Conservation (phyloP, 2,113 vertebrate genomes). For the Xenopus tropicalis region DNA sequence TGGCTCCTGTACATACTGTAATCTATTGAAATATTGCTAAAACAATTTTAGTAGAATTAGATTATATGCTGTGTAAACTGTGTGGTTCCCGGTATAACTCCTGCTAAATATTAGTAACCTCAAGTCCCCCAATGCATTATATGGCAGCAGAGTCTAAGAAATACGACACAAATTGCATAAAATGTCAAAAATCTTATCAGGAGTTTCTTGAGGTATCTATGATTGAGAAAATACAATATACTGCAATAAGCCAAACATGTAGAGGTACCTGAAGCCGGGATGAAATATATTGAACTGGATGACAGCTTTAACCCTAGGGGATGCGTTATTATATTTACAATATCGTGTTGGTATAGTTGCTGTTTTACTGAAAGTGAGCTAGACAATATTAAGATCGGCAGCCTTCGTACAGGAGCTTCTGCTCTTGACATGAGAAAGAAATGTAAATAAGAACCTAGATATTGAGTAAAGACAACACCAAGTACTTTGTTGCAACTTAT, state of each 20-base stretch:
- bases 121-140: no score
- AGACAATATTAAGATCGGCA: constrained; percentile 1
- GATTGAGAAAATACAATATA: constrained; percentile 13
- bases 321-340: constrained; percentile 16
- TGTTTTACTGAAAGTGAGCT: background rate
- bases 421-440: no score
- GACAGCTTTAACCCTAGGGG: constrained; percentile 20
- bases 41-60: no score
- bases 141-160: background rate
- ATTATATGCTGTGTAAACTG: no score
- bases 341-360: background rate
- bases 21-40: no score
- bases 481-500: no score
- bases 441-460: background rate
- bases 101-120: no score
- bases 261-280: constrained; percentile 15
- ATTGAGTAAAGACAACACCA: background rate
- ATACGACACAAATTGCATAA: constrained; percentile 21
- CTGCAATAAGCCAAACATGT: constrained; percentile 17
- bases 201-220: constrained; percentile 5
- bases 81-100: no score
- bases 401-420: background rate
- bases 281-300: constrained; percentile 32
- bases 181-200: constrained; percentile 21
- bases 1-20: no score